Conservation (phyloP, 2,888 invertebrate genomes). For the Caenorhabditis japonica region DNA sequence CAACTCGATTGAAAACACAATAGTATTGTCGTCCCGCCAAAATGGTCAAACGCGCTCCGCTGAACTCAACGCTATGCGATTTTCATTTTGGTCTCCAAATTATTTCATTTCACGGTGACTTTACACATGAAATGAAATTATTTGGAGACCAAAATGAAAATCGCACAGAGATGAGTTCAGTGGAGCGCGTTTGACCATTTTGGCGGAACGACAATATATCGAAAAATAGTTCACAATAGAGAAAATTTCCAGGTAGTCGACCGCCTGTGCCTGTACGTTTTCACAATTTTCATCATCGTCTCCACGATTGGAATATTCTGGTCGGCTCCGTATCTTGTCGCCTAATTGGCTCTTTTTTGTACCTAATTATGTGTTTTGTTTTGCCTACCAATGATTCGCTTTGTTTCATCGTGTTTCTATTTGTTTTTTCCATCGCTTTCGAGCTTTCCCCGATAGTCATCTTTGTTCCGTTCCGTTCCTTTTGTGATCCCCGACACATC, state of each 20-base stretch:
- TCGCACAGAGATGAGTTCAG: too few species aligned
- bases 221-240: too few species aligned
- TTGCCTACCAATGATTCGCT: conserved; percentile 4
- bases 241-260: conserved; percentile 75
- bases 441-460: conserved; percentile 51
- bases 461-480: conserved; percentile 26
- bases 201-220: too few species aligned
- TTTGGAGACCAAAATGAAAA: too few species aligned
- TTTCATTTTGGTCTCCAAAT: too few species aligned
- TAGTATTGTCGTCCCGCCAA: too few species aligned
- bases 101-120: too few species aligned
- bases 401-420: conserved; percentile 10
- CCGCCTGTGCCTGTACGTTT: conserved; percentile 76
- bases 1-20: too few species aligned
- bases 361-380: background rate
- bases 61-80: too few species aligned
- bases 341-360: conserved; percentile 52
- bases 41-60: too few species aligned
- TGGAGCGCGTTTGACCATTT: too few species aligned
- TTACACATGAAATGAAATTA: too few species aligned
- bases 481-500: conserved; percentile 42
- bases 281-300: conserved; percentile 75
- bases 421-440: conserved; percentile 20
- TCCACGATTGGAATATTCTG: conserved; percentile 75
- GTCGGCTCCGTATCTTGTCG: conserved; percentile 77